Evolutionary conservation across 2,888 invertebrate genomes (phyloP), one percentile per base, ranked within the genome.

Genomic region (Clitarchus hookeri): DNA sequence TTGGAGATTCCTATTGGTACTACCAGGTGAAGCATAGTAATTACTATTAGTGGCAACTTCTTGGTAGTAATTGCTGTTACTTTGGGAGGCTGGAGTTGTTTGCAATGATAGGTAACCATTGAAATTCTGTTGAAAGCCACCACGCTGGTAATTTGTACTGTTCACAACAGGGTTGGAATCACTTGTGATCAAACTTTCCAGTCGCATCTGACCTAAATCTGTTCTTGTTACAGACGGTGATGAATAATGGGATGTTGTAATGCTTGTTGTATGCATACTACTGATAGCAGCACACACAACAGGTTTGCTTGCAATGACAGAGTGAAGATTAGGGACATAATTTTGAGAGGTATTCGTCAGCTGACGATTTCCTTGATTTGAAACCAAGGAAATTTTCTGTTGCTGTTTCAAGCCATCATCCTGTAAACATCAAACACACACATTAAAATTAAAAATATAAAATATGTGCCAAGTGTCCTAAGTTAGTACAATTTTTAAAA

Each of bases 341-440:
- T 65, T 16, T n/a, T 65, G 65, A 19, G 53, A 53, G 19, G 19
- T 53, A 19, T 53, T 53, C 13, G 8, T 53, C 13, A 19, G 3
- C 19, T 53, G 53, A 6, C 65, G 65, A 65, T 65, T 65, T 65
- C 65, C 65, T n/a, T 65, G 65, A 65, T n/a, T n/a, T 23, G 65
- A n/a, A 65, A 65, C n/a, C 8, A n/a, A 65, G 8, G 65, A 23
- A 91, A 88, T 89, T 91, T 77, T 93, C 92, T 53, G 93, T 90
- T 89, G 92, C 87, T 90, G 92, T 90, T 92, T 92, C 89, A 91
- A 89, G 88, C 92, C 92, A 86, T 92, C 92, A 84, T 92, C 92
- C 90, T 90, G 86, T 54, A 88, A 88, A 23, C 25, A 85, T 44
- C 16, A 65, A 12, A 65, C 48, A 48, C 48, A 48, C 36, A 36